Evolutionary conservation across 2,113 vertebrate genomes (phyloP), one percentile per base, ranked within the genome.

Genomic region (Arenaria interpres): DNA sequence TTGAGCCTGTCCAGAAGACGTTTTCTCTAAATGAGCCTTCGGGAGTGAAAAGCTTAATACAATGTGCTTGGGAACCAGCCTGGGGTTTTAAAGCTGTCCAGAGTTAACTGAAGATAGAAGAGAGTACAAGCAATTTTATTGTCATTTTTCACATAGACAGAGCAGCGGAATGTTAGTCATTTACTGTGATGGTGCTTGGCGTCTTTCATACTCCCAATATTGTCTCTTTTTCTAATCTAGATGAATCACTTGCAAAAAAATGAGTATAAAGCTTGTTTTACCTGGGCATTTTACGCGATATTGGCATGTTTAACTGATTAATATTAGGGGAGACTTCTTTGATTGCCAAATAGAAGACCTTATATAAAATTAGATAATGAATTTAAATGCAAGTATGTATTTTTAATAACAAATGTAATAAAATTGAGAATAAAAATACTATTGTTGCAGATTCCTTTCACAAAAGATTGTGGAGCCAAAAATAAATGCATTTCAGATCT

Each of bases 391-490:
- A 72, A 75, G 2, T 85, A 60, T 84, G 85, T 89, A 11, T 56
- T 63, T 53, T 90, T 62, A 50, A 87, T 77, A 78, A 64, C 41
- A 83, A 54, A 57, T 83, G 17, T n/a, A 60, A 85, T 67, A 64
- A 94, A 88, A 88, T 33, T 83, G 48, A 89, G 37, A 89, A 66
- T 86, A 80, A 69, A 90, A 67, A 19, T 90, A 28, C 64, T 95
- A 25, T 80, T 75, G 18, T 98, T 97, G 67, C 97, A 99, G 99
- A 99, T 99, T 96, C 98, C 98, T 30, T 98, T 99, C 89, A 98
- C 98, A 54, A 99, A 99, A 92, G 99, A 99, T 85, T 99, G 99
- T 97, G 99, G 99, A 92, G 98, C 95, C 53, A 97, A 99, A 77
- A 97, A 98, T 64, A 99, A 95, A 96, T 99, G 99, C 94, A 98